Conservation (phyloP, 2,113 vertebrate genomes). For the Erythrolamprus reginae region DNA sequence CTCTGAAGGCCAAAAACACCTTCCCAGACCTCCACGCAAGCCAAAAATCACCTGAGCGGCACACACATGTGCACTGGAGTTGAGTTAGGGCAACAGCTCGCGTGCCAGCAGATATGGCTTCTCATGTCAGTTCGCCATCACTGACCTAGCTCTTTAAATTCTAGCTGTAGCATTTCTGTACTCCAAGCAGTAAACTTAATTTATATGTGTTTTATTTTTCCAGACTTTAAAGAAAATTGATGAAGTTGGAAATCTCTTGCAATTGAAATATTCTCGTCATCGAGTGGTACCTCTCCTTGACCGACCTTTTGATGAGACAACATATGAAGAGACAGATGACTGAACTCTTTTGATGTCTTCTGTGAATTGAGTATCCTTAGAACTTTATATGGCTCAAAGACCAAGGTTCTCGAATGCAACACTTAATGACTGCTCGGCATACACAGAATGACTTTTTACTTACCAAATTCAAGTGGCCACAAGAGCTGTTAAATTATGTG, state of each 20-base stretch:
- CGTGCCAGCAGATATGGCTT: too few relatives aligned
- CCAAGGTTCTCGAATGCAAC: conserved; percentile 54
- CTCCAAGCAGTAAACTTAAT: background rate
- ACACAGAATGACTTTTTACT: conserved; percentile 59
- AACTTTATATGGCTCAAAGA: conserved; percentile 54
- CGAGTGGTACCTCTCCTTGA: conserved; percentile 76
- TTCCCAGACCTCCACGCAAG: too few relatives aligned
- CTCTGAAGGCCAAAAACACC: too few relatives aligned
- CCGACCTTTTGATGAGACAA: conserved; percentile 85
- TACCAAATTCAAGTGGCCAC: conserved; percentile 62
- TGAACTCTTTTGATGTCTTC: conserved; percentile 65
- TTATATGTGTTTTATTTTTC: conserved; percentile 10
- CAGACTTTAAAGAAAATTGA: conserved; percentile 86
- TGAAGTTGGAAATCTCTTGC: conserved; percentile 90
- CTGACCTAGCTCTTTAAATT: background rate
- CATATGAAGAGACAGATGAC: conserved; percentile 85
- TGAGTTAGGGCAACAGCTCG: too few relatives aligned
- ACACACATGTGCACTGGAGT: too few relatives aligned
- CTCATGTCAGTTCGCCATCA: too few relatives aligned
- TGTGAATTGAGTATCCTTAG: conserved; percentile 36
- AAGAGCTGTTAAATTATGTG: conserved; percentile 59
- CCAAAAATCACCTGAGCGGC: too few relatives aligned
- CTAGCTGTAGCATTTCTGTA: background rate
- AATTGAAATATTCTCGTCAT: conserved; percentile 89
- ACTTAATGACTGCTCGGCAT: conserved; percentile 56